A percentile compares a stretch with the other conserved stretches of the same genome.
These are phyloP conservation scores for Malacoraja senta DNA, from an alignment of 2,797 vertebrate species.

Conservation along the genomic window DNA sequence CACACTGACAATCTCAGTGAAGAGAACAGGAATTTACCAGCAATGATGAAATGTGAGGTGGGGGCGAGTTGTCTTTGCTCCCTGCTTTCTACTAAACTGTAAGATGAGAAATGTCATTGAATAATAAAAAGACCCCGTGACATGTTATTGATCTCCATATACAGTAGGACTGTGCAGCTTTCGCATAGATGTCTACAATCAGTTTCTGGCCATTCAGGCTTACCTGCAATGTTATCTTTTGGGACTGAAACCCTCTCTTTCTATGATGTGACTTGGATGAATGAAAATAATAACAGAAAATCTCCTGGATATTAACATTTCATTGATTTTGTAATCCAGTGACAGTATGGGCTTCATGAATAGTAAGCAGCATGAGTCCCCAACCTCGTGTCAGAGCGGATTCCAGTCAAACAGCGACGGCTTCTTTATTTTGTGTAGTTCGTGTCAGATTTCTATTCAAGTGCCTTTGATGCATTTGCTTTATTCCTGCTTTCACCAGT, in stretches of 20 bases:
- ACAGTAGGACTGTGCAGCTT: not conserved
- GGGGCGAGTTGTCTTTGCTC: too few relatives aligned
- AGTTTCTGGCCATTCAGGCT: not conserved
- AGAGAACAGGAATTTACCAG: not conserved
- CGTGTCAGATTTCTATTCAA: not conserved
- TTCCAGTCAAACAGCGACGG: too few relatives aligned
- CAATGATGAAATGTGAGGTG: not conserved
- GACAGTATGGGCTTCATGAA: not conserved
- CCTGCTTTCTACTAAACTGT: not conserved
- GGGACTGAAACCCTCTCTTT: not conserved
- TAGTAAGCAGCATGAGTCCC: not conserved
- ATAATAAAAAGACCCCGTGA: not conserved
- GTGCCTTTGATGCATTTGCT: not conserved
- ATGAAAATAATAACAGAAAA: not conserved
- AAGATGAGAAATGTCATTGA: not conserved
- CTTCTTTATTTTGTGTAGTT: not conserved
- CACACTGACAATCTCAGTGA: not conserved
- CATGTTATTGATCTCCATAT: not conserved
- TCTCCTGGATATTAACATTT: not conserved
- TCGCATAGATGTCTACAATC: not conserved
- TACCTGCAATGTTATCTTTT: not conserved
- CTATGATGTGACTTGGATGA: not conserved
- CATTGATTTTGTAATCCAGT: not conserved
- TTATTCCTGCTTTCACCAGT: not conserved
- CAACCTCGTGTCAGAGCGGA: not conserved